Evolutionary conservation across 2,888 invertebrate species (phyloP).

Genomic region (Drosophila austrosaltans): DNA sequence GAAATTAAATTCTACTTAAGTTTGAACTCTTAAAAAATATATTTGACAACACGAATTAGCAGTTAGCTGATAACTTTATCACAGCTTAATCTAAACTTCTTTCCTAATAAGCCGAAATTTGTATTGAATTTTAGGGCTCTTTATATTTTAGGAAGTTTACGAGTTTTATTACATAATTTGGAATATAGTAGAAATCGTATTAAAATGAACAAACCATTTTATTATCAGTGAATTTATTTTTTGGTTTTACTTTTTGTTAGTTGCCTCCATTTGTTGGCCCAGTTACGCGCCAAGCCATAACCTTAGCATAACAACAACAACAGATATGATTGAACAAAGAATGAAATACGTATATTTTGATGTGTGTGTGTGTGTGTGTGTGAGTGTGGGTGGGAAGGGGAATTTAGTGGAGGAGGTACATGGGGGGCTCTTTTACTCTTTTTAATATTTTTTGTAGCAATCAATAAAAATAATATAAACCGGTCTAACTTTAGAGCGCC

Average conservation of each 20-base stretch:
- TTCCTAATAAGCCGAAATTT: too few relatives aligned
- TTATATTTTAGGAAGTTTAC: not conserved
- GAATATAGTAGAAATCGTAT: slow-evolving; percentile 21
- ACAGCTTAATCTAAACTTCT: too few relatives aligned
- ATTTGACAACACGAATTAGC: too few relatives aligned
- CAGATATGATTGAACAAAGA: slow-evolving; percentile 62
- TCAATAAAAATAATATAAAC: not conserved
- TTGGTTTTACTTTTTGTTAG: slow-evolving; percentile 23
- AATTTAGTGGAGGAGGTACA: not conserved
- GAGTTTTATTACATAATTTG: slow-evolving; percentile 28
- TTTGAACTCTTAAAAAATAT: too few relatives aligned
- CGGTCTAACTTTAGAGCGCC: not conserved
- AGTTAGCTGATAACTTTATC: too few relatives aligned
- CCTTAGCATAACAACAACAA: slow-evolving; percentile 59
- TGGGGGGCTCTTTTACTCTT: not conserved
- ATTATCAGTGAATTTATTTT: slow-evolving; percentile 64
- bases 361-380: not conserved
- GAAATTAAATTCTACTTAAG: too few relatives aligned
- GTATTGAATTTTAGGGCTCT: too few relatives aligned
- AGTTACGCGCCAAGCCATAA: slow-evolving; percentile 78
- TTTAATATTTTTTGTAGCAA: not conserved
- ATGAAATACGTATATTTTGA: slow-evolving; percentile 44
- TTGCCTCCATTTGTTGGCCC: slow-evolving; percentile 56
- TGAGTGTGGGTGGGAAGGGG: not conserved
- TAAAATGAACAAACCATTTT: slow-evolving; percentile 32